Base-by-base conservation (phyloP, 2,113 vertebrate genomes). In the Ahaetulla prasina region DNA sequence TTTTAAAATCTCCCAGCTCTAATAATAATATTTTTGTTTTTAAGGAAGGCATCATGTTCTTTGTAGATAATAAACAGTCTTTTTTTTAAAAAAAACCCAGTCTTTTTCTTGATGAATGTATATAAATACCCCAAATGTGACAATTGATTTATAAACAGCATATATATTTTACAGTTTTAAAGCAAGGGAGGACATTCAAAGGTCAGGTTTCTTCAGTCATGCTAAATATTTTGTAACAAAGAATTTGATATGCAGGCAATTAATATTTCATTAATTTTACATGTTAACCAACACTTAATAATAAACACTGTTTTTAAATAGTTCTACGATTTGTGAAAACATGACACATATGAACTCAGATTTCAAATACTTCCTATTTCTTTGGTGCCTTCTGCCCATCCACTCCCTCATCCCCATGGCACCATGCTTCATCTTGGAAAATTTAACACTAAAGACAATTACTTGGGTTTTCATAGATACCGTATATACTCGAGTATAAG, bases 121-220 rank as follows among this genome's bases (percentile, higher is more conserved):
- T 53, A 57, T 89, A 93, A 95, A 89, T 91, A 27, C 25, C 95
- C 95, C 95, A 95, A 95, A n/a, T n/a, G 91, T 88, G 94, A 43
- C 95, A 94, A 94, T 89, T 96, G 95, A 96, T 90, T 95, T 96
- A 93, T 96, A 94, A 93, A 89, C 1, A 1, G 89, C 10, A 84
- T 16, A 0, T 22, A 91, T 50, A 88, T 27, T 96, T 91, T 16
- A 0, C 88, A 91, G 89, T 94, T 95, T 94, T 86, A 1, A 35
- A 89, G 93, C 90, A 92, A 95, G 95, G 95, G 91, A 95, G 0
- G 3, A 89, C 87, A 92, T 90, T 85, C 96, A 95, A 92, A 95
- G 93, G 95, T 93, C 96, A 92, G 47, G 88, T 94, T 94, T 91
- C 90, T 95, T 91, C 89, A 88, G 93, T 95, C 96, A 95, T 54